phyloP scores from a whole-genome alignment of 2,797 vertebrate genomes.

The Chiroxiphia lanceolata region DNA sequence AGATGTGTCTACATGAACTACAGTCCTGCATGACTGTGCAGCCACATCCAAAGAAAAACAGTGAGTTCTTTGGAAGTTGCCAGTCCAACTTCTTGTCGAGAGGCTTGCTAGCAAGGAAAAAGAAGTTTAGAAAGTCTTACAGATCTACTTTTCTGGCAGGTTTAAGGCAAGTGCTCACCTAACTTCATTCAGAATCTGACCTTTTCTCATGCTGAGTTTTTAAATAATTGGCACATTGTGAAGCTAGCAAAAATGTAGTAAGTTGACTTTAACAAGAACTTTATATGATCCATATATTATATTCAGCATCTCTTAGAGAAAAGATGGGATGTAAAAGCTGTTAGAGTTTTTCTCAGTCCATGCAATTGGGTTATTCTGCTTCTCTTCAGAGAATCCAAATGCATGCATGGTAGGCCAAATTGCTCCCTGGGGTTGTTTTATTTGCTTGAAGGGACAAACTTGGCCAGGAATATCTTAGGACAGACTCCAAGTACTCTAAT shows the following conservation, averaged over 20 bases:
- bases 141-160: not conserved
- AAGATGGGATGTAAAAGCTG: not conserved
- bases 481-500: constrained; percentile 50
- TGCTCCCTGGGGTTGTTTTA: constrained; percentile 17
- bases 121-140: not conserved
- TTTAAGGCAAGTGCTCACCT: not conserved
- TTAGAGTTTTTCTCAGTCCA: not conserved
- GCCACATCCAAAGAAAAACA: not conserved
- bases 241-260: not conserved
- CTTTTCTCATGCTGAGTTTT: not conserved
- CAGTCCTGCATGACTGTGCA: not conserved
- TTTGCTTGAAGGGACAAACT: constrained; percentile 50
- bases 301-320: not conserved
- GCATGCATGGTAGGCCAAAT: not conserved
- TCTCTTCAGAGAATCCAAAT: constrained; percentile 38
- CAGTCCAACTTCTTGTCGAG: not conserved
- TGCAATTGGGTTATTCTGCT: constrained; percentile 40
- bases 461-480: constrained; percentile 42
- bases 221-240: not conserved
- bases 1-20: not conserved
- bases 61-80: not conserved
- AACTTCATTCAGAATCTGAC: not conserved
- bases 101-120: not conserved
- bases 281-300: not conserved
- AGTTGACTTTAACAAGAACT: not conserved